Percentiles rank a stretch among this genome's conserved stretches.
Evolutionary conservation across 2,888 invertebrate genomes (phyloP).

Genomic region (Plagodis dolabraria): DNA sequence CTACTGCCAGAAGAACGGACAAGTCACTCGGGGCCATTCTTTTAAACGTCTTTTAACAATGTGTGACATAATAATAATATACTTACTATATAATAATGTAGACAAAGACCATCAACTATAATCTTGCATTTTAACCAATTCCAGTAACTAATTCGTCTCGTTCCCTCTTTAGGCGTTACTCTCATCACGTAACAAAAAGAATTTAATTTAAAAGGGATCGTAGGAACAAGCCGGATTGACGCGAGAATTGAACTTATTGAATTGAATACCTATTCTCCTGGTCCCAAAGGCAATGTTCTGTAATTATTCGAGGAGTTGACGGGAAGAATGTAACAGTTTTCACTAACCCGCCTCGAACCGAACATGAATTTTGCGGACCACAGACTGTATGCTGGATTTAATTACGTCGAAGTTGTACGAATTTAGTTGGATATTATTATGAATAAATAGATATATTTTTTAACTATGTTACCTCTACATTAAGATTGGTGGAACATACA

Average conservation of each 20-base stretch:
- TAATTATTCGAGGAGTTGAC: slow-evolving; percentile 10
- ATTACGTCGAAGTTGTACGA: slow-evolving; percentile 3
- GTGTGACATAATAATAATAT: too few relatives aligned
- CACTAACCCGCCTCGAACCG: slow-evolving; percentile 5
- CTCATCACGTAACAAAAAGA: neutral
- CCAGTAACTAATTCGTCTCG: too few relatives aligned
- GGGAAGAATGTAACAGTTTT: slow-evolving; percentile 14
- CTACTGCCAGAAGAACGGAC: too few relatives aligned
- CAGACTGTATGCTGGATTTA: slow-evolving; percentile 5
- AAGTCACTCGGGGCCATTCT: too few relatives aligned
- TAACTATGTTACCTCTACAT: too few relatives aligned
- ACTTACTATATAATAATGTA: too few relatives aligned
- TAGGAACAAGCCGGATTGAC: slow-evolving; percentile 21
- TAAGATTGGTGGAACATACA: too few relatives aligned
- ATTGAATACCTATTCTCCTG: slow-evolving; percentile 31
- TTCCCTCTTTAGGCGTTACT: too few relatives aligned
- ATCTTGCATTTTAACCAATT: too few relatives aligned
- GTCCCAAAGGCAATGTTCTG: slow-evolving; percentile 1
- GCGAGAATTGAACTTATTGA: slow-evolving; percentile 35
- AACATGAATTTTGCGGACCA: neutral
- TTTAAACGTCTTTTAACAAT: too few relatives aligned
- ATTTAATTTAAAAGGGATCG: slow-evolving; percentile 25
- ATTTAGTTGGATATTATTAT: neutral
- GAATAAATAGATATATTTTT: too few relatives aligned
- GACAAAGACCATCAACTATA: too few relatives aligned